A percentile compares a stretch with the other conserved stretches of the same genome.
Evolutionary conservation across 2,113 vertebrate genomes (phyloP).

Genomic region (Centropristis striata): DNA sequence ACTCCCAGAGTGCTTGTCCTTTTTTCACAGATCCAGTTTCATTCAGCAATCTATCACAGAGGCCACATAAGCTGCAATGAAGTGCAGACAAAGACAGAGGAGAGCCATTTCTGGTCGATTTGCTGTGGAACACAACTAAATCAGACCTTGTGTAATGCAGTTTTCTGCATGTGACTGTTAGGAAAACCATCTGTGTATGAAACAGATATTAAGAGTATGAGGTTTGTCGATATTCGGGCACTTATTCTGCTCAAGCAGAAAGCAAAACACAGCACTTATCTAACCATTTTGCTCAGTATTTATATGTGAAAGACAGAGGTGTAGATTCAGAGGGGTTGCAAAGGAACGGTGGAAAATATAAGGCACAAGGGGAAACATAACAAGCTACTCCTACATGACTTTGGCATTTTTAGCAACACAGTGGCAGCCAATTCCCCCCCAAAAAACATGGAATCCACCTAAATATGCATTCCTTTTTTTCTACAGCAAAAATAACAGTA

Average conservation of each 20-base stretch:
- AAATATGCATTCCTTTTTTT: neutral
- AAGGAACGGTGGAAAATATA: conserved; percentile 5
- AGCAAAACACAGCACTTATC: neutral
- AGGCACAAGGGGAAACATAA: neutral
- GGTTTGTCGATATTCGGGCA: neutral
- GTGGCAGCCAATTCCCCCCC: neutral
- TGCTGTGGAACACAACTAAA: conserved; percentile 40
- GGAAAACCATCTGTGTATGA: conserved; percentile 21
- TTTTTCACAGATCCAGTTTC: conserved; percentile 77
- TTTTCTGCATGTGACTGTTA: conserved; percentile 24
- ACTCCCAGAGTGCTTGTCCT: conserved; percentile 66
- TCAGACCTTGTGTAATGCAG: conserved; percentile 1
- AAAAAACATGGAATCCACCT: conserved; percentile 10
- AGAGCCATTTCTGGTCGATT: conserved; percentile 45
- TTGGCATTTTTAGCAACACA: neutral
- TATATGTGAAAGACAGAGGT: conserved; percentile 4
- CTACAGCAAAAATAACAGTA: neutral
- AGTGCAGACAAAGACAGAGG: conserved; percentile 18
- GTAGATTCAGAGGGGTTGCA: neutral
- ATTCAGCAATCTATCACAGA: conserved; percentile 72
- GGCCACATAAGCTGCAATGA: conserved; percentile 50
- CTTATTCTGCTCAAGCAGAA: neutral
- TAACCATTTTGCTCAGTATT: conserved; percentile 13
- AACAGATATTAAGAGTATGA: conserved; percentile 26
- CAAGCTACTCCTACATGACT: neutral